Conservation (phyloP, 2,797 vertebrate genomes). For the Cryptoblepharus egeriae region DNA sequence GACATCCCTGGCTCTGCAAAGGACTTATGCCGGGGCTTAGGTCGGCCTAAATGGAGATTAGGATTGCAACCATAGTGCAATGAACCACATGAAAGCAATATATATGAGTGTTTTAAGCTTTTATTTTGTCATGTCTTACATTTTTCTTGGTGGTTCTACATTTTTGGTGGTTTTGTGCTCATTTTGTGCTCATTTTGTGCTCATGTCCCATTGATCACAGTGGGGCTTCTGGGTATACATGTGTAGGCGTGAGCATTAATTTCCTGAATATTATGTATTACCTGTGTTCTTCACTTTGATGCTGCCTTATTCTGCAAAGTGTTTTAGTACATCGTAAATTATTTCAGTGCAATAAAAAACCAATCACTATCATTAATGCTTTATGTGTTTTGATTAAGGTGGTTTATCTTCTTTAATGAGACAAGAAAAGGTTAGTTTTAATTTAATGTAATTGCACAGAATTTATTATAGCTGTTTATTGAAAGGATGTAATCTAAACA, state of each 20-base stretch:
- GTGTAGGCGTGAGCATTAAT: conserved; percentile 18
- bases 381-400: conserved; percentile 62
- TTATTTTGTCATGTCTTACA: no score
- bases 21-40: no score
- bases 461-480: conserved; percentile 51
- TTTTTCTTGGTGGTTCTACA: no score
- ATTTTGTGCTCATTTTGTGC: no score
- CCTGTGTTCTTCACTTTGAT: conserved; percentile 47
- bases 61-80: no score
- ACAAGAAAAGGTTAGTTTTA: conserved; percentile 29
- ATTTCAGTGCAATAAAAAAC: conserved; percentile 37
- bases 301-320: conserved; percentile 40
- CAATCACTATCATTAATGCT: conserved; percentile 44
- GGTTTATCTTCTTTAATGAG: conserved; percentile 67
- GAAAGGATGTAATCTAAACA: conserved; percentile 52
- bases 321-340: conserved; percentile 35
- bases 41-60: no score
- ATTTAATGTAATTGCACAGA: conserved; percentile 30
- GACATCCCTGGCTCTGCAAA: no score
- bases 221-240: no score
- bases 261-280: conserved; percentile 57
- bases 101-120: no score
- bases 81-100: no score
- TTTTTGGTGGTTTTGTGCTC: no score
- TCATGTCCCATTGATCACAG: no score